These are phyloP conservation scores for Bolinopsis microptera DNA, from an alignment of 37 sponge, comb jelly and placozoan genomes.

Conservation along the genomic window DNA sequence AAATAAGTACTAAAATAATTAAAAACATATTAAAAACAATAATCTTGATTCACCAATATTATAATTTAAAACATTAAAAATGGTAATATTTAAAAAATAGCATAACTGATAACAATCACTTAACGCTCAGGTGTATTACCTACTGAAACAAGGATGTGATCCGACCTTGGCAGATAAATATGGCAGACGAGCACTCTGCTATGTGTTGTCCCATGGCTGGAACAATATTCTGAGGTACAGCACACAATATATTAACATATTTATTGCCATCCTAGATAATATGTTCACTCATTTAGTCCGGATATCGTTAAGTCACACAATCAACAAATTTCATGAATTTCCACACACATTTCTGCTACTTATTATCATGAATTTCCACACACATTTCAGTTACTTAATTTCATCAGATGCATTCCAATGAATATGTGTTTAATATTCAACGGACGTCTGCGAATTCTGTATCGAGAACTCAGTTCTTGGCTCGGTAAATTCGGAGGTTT, in stretches of 20 bases:
- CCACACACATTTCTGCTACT: too few species aligned
- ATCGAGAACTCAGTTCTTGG: background rate
- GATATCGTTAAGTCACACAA: too few species aligned
- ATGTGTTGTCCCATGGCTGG: background rate
- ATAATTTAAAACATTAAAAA: background rate
- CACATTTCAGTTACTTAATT: too few species aligned
- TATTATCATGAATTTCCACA: too few species aligned
- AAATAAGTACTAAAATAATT: too few species aligned
- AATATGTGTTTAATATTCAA: background rate
- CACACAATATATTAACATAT: too few species aligned
- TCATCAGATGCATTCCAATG: too few species aligned
- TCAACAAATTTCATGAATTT: too few species aligned
- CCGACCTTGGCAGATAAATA: background rate
- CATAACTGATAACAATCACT: background rate
- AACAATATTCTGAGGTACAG: background rate
- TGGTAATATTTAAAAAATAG: background rate
- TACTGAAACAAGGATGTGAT: background rate
- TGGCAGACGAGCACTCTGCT: background rate
- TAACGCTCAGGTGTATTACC: background rate
- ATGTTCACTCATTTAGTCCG: too few species aligned
- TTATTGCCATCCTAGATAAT: too few species aligned
- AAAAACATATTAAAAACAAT: too few species aligned
- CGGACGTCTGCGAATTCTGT: background rate
- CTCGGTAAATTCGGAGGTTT: too few species aligned
- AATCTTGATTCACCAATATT: background rate